Evolutionary conservation across 1,140 invertebrate genomes (phyloP).

Genomic region (Bombus cullumanus): DNA sequence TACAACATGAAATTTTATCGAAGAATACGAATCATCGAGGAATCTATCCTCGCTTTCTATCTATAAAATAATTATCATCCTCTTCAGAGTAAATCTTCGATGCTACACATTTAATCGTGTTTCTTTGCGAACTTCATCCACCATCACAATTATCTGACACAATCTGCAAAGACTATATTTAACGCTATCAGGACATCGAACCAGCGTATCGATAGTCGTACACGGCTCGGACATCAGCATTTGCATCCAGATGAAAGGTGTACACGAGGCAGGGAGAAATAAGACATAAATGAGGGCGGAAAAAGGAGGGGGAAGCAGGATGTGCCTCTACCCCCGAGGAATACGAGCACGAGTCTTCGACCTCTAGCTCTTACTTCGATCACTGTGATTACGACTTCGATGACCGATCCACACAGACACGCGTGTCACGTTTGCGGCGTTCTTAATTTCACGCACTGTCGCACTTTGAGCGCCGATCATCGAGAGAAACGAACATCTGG

Average conservation of each 20-base stretch:
- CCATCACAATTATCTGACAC: neutral
- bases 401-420: conserved; percentile 67
- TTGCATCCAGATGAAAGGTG: conserved; percentile 14
- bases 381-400: conserved; percentile 75
- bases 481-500: conserved; percentile 2
- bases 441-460: conserved; percentile 76
- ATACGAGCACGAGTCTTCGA: conserved; percentile 25
- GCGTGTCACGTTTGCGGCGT: conserved; percentile 37
- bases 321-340: conserved; percentile 25
- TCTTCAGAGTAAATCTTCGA: no score
- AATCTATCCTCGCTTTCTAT: no score
- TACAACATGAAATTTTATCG: no score
- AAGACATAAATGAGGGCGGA: conserved; percentile 36
- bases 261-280: conserved; percentile 9
- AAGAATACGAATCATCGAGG: no score
- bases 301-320: conserved; percentile 29
- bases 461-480: conserved; percentile 64
- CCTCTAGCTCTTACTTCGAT: conserved; percentile 59
- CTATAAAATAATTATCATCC: no score
- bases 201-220: neutral
- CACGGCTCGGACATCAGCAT: conserved; percentile 3
- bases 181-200: conserved; percentile 11
- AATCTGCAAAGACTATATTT: neutral
- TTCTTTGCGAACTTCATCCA: neutral
- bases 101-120: neutral